Evolutionary conservation across 2,113 vertebrate species (phyloP).

Genomic region (Tapirus terrestris): DNA sequence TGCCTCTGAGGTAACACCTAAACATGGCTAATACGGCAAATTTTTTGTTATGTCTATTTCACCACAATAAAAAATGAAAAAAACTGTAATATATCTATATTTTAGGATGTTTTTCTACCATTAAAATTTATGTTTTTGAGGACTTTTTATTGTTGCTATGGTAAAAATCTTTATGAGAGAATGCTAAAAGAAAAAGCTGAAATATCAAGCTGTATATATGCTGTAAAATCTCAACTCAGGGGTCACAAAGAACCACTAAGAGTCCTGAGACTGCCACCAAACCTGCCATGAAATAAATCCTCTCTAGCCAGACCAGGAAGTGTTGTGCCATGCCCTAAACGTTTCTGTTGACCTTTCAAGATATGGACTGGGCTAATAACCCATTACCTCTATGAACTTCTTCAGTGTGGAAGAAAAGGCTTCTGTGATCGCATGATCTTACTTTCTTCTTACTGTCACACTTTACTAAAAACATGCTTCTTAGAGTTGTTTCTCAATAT

Average conservation of each 20-base stretch:
- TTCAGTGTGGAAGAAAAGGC: background rate
- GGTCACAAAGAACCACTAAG: background rate
- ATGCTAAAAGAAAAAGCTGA: background rate
- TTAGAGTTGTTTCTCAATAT: background rate
- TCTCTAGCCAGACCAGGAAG: background rate
- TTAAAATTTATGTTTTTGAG: background rate
- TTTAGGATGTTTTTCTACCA: background rate
- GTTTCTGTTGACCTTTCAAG: background rate
- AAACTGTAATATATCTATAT: background rate
- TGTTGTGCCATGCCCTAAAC: background rate
- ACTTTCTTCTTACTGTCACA: background rate
- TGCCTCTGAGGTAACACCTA: background rate
- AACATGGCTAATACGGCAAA: background rate
- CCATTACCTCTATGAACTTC: background rate
- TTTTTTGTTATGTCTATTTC: background rate
- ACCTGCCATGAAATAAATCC: background rate
- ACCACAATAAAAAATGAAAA: background rate
- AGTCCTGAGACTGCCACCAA: background rate
- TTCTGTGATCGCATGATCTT: background rate
- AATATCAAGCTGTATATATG: background rate
- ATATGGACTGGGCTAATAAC: background rate
- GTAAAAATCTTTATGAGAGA: background rate
- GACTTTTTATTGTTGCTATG: background rate
- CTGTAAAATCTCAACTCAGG: background rate
- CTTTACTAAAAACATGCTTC: background rate